A percentile compares a stretch with the other conserved stretches of the same genome.
Evolutionary conservation across 2,797 vertebrate genomes (phyloP).

Genomic region (Megaceryle alcyon): DNA sequence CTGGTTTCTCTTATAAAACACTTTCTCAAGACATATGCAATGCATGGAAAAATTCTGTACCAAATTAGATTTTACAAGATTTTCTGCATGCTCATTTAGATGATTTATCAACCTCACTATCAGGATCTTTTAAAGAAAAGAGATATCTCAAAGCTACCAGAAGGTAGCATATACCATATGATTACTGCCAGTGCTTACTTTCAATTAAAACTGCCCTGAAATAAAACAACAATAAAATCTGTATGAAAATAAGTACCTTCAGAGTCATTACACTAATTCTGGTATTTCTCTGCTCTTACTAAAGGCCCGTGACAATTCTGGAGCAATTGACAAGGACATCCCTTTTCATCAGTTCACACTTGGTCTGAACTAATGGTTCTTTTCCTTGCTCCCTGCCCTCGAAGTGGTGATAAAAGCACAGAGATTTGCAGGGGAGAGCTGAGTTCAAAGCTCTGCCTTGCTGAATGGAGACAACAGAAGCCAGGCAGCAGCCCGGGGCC

Average conservation of each 20-base stretch:
- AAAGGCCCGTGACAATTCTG: neutral
- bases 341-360: neutral
- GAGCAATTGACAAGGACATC: neutral
- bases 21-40: neutral
- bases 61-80: neutral
- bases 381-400: neutral
- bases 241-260: neutral
- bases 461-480: neutral
- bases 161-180: neutral
- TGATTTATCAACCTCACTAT: slow-evolving; percentile 15
- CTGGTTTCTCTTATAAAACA: neutral
- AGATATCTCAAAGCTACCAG: neutral
- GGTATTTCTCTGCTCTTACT: neutral
- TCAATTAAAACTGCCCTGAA: slow-evolving; percentile 7
- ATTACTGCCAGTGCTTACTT: neutral
- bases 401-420: neutral
- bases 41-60: neutral
- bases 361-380: neutral
- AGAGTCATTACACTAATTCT: neutral
- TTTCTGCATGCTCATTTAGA: neutral
- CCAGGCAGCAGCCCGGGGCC: neutral
- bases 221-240: neutral
- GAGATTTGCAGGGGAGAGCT: neutral
- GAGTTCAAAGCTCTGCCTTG: neutral
- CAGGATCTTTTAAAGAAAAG: neutral